Evolutionary conservation across 2,888 invertebrate genomes (phyloP), one percentile per base, ranked within the genome.

Genomic region (Nomada flava): DNA sequence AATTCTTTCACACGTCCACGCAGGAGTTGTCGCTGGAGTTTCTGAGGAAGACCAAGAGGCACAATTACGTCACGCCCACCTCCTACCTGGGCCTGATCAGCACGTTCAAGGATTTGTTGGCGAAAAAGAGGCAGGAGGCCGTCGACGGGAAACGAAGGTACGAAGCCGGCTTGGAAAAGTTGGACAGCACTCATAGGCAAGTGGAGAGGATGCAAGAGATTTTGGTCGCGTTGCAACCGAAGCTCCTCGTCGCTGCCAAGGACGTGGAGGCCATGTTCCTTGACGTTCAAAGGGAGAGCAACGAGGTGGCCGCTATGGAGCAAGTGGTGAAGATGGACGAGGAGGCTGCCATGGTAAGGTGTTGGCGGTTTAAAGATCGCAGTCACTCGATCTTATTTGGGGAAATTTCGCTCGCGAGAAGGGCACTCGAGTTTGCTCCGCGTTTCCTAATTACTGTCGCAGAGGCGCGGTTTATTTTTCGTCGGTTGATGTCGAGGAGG

Each of bases 21-120:
- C 97, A 97, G 92, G 94, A 94, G 2, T 94, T 98, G 57, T 96
- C 97, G 0, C 94, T 94, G 1, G 95, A 96, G 90, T 97, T 96
- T 92, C 95, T 94, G 78, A 90, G 94, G 0, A 94, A 96, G 86
- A 94, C 98, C 68, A 96, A 96, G 84, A 95, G 98, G 84, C 95
- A 96, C 90, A 98, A 98, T 93, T 98, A 98, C 92, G 98, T 98
- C 0, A 98, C 98, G 1, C 98, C 98, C 0, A 98, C 98, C 0
- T 98, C 98, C 0, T 99, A 98, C 92, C 94, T 98, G 86, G 98
- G 98, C 91, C 94, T 98, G 87, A 98, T 99, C 86, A 97, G 96
- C 90, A 98, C 98, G 55, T 99, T 98, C 91, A 98, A 98, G 92
- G 94, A 96, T 0, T 95, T 98, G 67, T 94, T 98, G 15, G 95